A percentile compares a stretch with the other conserved stretches of the same genome.
These are phyloP conservation scores for Meloidogyne chitwoodi DNA, from an alignment of 1,140 invertebrate species.

Conservation along the genomic window DNA sequence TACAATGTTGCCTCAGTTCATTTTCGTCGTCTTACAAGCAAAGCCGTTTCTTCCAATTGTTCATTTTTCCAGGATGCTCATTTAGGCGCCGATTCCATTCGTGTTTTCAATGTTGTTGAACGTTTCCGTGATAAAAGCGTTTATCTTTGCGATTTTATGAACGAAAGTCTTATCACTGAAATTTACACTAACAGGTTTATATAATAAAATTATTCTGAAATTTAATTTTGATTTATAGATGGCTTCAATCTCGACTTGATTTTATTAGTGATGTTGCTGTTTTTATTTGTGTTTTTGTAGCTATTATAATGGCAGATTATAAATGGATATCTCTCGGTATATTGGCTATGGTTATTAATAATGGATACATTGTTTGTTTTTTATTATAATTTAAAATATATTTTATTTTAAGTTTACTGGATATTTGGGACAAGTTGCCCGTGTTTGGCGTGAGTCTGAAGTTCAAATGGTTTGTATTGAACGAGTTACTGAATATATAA, in stretches of 20 bases:
- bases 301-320: constrained; percentile 18
- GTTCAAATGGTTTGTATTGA: constrained; percentile 87
- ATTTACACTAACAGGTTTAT: constrained; percentile 26
- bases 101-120: constrained; percentile 25
- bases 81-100: constrained; percentile 31
- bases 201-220: no score
- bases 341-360: constrained; percentile 25
- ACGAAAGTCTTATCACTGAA: constrained; percentile 25
- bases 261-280: constrained; percentile 16
- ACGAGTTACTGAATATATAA: constrained; percentile 89
- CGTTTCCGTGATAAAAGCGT: constrained; percentile 18
- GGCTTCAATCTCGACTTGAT: constrained; percentile 27
- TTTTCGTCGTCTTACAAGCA: constrained; percentile 32
- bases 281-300: constrained; percentile 20
- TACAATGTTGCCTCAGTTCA: constrained; percentile 35
- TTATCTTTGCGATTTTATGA: constrained; percentile 7
- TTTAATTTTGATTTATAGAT: constrained; percentile 15
- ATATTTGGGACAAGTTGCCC: constrained; percentile 90
- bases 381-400: not conserved
- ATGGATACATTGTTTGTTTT: constrained; percentile 18
- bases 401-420: constrained; percentile 75
- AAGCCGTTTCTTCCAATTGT: constrained; percentile 25
- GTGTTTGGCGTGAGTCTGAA: constrained; percentile 26
- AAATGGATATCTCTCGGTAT: constrained; percentile 20
- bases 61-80: constrained; percentile 35